A percentile compares a stretch with the other conserved stretches of the same genome.
Evolutionary conservation across 2,888 invertebrate species (phyloP).

Genomic region (Brachyopa scutellaris): DNA sequence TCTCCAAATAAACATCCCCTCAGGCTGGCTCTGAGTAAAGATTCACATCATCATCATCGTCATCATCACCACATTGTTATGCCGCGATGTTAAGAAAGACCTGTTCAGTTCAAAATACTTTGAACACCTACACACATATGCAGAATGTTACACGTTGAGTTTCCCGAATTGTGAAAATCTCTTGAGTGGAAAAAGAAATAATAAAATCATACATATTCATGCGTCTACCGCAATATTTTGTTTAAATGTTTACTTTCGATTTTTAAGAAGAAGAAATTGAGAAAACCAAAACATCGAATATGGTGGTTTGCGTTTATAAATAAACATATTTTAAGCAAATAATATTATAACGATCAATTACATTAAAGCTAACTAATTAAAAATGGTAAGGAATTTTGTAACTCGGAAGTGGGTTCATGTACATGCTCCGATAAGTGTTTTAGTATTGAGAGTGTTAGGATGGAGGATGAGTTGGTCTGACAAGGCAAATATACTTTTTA

Average conservation of each 20-base stretch:
- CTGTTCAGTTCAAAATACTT: conserved; percentile 65
- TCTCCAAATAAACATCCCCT: conserved; percentile 43
- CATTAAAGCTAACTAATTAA: too few relatives aligned
- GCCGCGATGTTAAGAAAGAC: conserved; percentile 41
- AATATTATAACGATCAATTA: too few relatives aligned
- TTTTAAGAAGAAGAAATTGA: conserved; percentile 30
- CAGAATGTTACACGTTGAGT: conserved; percentile 22
- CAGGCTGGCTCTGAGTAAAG: conserved; percentile 21
- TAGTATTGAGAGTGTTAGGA: too few relatives aligned
- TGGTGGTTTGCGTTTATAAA: too few relatives aligned
- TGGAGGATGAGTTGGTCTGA: too few relatives aligned
- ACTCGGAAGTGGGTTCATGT: too few relatives aligned
- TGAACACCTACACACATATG: conserved; percentile 3
- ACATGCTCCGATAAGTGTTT: too few relatives aligned
- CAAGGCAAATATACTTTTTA: too few relatives aligned
- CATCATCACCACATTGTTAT: conserved; percentile 61
- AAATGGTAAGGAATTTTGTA: too few relatives aligned
- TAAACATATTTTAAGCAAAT: too few relatives aligned
- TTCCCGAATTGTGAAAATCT: conserved; percentile 48
- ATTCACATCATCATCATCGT: conserved; percentile 41
- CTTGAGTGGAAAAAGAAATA: conserved; percentile 37
- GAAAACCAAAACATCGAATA: conserved; percentile 6
- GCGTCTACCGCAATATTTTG: conserved; percentile 48
- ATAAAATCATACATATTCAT: background rate
- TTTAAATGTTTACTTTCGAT: conserved; percentile 57